phyloP scores from a whole-genome alignment of 2,888 invertebrate species.

The Drosophila percnosoma region DNA sequence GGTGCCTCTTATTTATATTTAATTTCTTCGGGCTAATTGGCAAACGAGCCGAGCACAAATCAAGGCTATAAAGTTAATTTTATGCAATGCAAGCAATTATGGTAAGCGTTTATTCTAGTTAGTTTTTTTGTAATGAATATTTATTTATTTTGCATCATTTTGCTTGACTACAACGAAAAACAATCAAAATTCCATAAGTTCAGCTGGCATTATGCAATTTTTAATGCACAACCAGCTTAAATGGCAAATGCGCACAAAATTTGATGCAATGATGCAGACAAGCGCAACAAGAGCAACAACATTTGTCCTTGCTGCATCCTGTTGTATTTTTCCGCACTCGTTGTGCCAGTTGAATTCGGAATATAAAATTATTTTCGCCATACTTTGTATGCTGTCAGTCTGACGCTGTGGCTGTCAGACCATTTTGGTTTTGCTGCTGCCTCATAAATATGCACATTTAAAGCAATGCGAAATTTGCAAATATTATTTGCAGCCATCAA shows the following conservation, averaged over 20 bases:
- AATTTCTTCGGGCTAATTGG: constrained; percentile 50
- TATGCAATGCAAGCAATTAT: constrained; percentile 1
- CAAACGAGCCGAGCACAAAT: constrained; percentile 12
- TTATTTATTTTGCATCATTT: not conserved
- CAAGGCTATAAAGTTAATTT: constrained; percentile 20
- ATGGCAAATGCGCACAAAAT: constrained; percentile 31
- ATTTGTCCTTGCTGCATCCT: constrained; percentile 22
- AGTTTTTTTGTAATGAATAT: not conserved
- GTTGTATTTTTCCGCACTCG: constrained; percentile 17
- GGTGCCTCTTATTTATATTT: constrained; percentile 61
- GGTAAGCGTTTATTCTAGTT: not conserved
- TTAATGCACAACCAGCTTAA: constrained; percentile 45
- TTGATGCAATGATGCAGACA: constrained; percentile 25
- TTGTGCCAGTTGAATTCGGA: constrained; percentile 8
- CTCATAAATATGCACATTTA: constrained; percentile 68
- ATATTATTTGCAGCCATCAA: constrained; percentile 58
- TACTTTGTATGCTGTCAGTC: constrained; percentile 3
- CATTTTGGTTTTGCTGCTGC: constrained; percentile 9
- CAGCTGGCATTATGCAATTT: not conserved
- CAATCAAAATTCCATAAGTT: constrained; percentile 29
- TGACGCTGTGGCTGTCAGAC: not conserved
- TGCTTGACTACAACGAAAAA: constrained; percentile 7
- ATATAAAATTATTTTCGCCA: constrained; percentile 25
- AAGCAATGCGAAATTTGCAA: constrained; percentile 45
- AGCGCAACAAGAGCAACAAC: constrained; percentile 5